Evolutionary conservation across 2,797 vertebrate species (phyloP).

Genomic region (Sebastes aleutianus): DNA sequence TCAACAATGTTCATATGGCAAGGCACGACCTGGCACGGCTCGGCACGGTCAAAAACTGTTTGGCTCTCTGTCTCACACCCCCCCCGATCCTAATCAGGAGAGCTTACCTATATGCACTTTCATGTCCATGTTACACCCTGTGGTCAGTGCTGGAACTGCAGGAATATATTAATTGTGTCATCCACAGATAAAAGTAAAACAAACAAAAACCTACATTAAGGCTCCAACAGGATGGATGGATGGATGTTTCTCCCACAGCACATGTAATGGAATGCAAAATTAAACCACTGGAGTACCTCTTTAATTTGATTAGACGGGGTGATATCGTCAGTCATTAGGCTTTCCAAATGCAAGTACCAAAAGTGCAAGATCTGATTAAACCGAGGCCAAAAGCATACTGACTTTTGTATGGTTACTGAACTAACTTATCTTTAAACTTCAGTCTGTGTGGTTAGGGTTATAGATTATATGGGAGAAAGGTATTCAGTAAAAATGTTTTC

Average conservation of each 20-base stretch:
- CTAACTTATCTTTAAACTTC: background rate
- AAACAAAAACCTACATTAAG: too few relatives aligned
- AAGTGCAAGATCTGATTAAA: background rate
- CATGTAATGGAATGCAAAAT: background rate
- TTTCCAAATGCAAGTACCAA: background rate
- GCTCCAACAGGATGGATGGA: too few relatives aligned
- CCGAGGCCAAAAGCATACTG: accelerated
- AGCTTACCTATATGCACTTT: too few relatives aligned
- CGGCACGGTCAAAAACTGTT: too few relatives aligned
- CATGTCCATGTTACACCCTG: too few relatives aligned
- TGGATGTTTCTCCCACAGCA: background rate
- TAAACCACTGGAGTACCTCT: background rate
- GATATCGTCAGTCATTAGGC: background rate
- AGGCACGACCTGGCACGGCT: too few relatives aligned
- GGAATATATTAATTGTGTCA: too few relatives aligned
- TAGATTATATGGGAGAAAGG: background rate
- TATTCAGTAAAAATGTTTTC: background rate
- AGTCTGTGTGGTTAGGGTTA: background rate
- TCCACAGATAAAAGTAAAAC: too few relatives aligned
- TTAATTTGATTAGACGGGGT: background rate
- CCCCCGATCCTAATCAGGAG: too few relatives aligned
- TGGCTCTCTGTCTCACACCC: too few relatives aligned
- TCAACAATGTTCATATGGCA: too few relatives aligned
- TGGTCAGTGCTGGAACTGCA: too few relatives aligned
- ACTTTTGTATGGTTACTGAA: background rate